Base-by-base conservation (phyloP, 2,113 vertebrate species). In the Haemorhous mexicanus region DNA sequence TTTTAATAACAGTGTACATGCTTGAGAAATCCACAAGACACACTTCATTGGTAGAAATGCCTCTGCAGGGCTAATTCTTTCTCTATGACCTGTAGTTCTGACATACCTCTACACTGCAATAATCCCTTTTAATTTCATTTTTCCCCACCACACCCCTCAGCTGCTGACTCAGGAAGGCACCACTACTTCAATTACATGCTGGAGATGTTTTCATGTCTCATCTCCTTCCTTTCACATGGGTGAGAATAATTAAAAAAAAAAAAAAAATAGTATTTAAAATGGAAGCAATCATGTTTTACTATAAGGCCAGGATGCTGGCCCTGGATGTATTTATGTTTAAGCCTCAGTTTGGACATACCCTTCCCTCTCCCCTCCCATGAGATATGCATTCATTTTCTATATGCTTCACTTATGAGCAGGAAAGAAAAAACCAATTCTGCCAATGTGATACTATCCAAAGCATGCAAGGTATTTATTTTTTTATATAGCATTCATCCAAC, bases 91-190 rank as follows among this genome's bases (percentile, higher is more conserved):
- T 59, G 23, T 16, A 50, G 59, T 39, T 83, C 27, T 73, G 50
- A 86, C 46, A 75, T 9, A 62, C 20, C 26, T 66, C 59, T 90
- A 50, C 63, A 58, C 39, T 35, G 22, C 28, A 70, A 89, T 11
- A 81, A 37, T 46, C 22, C 82, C 44, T 69, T 77, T 52, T 53
- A 55, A 75, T 87, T 87, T 43, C 50, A 22, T 59, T 91, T 80
- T 46, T 22, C 18, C 22, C n/a, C n/a, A 53, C 21, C 18, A 46
- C 16, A 30, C 30, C 11, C 19, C 17, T 6, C 2, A 2, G 13
- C 63, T 88, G 79, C 93, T 95, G 89, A 88, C 78, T 94, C 72
- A 88, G 55, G 43, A 76, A 87, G 55, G 50, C 44, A 59, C 18
- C 19, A 7, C 16, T 79, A 21, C 16, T 72, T 61, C 55, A 70